These are phyloP conservation scores for Plestiodon gilberti DNA, from an alignment of 2,113 vertebrate genomes.

Conservation along the genomic window DNA sequence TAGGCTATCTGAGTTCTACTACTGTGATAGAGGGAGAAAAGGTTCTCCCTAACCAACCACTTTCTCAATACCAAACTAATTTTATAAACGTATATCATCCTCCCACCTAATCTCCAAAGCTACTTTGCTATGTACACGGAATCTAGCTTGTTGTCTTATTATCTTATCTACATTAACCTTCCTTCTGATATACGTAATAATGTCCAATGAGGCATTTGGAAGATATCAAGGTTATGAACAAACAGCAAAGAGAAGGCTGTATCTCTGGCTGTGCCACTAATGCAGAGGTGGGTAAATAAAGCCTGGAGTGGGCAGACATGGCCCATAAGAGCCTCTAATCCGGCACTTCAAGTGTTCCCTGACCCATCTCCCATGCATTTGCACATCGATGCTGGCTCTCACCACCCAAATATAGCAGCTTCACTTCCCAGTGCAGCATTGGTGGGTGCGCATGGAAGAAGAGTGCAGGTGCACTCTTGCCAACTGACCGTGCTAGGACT, in stretches of 20 bases:
- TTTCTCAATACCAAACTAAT: background rate
- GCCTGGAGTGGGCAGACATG: too few species aligned
- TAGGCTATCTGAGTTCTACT: background rate
- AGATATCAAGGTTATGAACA: background rate
- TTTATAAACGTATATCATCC: background rate
- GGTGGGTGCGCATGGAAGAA: too few species aligned
- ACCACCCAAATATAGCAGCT: too few species aligned
- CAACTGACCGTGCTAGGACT: too few species aligned
- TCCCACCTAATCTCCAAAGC: background rate
- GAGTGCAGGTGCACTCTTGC: too few species aligned
- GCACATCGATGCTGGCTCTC: too few species aligned
- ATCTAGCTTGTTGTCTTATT: background rate
- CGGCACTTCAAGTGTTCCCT: too few species aligned
- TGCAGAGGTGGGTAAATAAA: background rate
- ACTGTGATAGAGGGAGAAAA: background rate
- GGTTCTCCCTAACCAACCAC: background rate
- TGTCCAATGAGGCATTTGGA: background rate
- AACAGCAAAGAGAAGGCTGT: accelerated
- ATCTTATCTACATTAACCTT: background rate
- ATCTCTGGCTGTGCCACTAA: slow-evolving; percentile 14
- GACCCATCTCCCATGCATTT: too few species aligned
- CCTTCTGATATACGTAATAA: background rate
- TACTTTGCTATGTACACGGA: background rate
- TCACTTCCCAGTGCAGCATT: too few species aligned
- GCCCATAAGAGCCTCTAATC: too few species aligned